phyloP scores from a whole-genome alignment of 2,888 invertebrate species.

The Spilosoma lubricipeda region DNA sequence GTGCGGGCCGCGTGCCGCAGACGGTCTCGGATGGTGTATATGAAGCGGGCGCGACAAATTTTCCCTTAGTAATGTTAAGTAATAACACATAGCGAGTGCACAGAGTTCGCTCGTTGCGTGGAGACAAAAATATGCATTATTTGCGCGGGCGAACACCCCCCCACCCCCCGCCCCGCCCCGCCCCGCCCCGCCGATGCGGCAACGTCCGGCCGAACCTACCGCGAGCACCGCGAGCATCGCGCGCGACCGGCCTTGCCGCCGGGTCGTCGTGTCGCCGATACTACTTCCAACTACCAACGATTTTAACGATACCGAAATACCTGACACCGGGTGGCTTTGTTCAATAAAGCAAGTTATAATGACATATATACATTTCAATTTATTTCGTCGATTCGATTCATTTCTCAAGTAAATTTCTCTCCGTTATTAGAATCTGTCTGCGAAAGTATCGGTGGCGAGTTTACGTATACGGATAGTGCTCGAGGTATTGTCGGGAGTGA shows the following conservation, averaged over 20 bases:
- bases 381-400: background rate
- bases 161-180: slow-evolving; percentile 26
- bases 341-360: background rate
- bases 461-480: background rate
- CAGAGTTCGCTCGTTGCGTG: slow-evolving; percentile 57
- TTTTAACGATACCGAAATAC: background rate
- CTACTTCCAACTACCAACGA: background rate
- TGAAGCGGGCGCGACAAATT: slow-evolving; percentile 76
- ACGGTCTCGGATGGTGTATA: slow-evolving; percentile 63
- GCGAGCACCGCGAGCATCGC: background rate
- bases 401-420: background rate
- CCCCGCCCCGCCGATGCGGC: background rate
- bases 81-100: slow-evolving; percentile 53
- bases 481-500: background rate
- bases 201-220: background rate
- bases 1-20: slow-evolving; percentile 44
- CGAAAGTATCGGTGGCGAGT: no score
- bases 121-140: slow-evolving; percentile 84
- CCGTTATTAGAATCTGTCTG: background rate
- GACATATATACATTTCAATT: background rate
- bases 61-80: slow-evolving; percentile 84
- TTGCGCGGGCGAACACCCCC: slow-evolving; percentile 54
- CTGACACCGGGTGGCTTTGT: background rate
- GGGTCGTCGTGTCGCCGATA: background rate
- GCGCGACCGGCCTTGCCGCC: background rate